Base-by-base conservation (phyloP, 2,797 vertebrate genomes). In the Astyanax mexicanus region DNA sequence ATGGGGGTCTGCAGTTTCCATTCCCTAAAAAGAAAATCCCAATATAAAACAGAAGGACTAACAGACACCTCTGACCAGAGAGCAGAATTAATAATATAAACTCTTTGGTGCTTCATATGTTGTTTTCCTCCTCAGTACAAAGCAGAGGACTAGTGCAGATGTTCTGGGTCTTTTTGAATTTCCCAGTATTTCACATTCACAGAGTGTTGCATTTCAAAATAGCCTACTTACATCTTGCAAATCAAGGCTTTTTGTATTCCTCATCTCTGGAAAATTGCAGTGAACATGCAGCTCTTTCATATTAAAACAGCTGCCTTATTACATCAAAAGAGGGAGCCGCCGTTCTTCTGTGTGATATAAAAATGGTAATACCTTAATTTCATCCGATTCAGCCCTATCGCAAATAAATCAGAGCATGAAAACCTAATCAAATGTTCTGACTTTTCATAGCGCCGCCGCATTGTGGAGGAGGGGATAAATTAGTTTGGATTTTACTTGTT, bases 401-500 rank as follows among this genome's bases (percentile, higher is more conserved):
- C 52, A 44, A 70, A 68, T 82, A 57, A 69, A 69, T 67, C 66
- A 12, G 40, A 29, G 57, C 57, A 60, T 60, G 57, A 60, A 60
- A 60, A 35, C 32, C 54, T 52, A 68, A 73, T 66, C 35, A 67
- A 40, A 69, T 45, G 32, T 66, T 78, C 57, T 9, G 47, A 40
- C 70, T 78, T 75, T 77, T 83, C 73, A 78, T 29, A 73, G 78
- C 44, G 8, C 25, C 73, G 17, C 71, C 52, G 21, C 47, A 27
- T 51, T 15, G 54, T 44, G 32, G 29, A 49, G 13, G 37, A 54
- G 55, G 29, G 29, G 13, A 37, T 60, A 37, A 60, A 66, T 65
- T 44, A 72, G 61, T 81, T 81, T 67, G 35, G 72, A 76, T 74
- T 78, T 79, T 78, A 69, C 62, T 79, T 3, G 74, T 47, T 78